These are phyloP conservation scores for Thymelicus sylvestris DNA, from an alignment of 2,888 invertebrate species.

Conservation along the genomic window DNA sequence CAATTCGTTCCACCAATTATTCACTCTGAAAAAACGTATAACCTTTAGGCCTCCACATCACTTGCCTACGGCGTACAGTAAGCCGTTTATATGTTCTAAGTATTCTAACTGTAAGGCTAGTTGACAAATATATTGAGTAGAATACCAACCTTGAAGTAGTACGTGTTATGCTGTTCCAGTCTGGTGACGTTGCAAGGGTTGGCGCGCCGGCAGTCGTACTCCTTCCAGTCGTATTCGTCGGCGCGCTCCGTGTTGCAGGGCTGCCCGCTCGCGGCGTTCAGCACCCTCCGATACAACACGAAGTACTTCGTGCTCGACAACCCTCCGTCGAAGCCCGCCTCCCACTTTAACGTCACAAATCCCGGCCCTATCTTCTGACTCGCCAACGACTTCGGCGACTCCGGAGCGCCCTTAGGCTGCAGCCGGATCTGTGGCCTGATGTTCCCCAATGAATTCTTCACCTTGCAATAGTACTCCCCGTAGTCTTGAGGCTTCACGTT, in stretches of 20 bases:
- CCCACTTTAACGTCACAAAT: constrained; percentile 93
- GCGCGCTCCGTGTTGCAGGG: constrained; percentile 63
- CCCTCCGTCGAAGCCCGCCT: constrained; percentile 96
- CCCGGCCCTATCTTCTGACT: constrained; percentile 91
- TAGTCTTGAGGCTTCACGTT: constrained; percentile 93
- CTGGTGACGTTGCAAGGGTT: constrained; percentile 95
- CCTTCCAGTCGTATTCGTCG: constrained; percentile 89
- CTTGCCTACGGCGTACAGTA: not conserved
- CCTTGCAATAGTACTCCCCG: constrained; percentile 95
- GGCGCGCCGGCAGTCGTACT: constrained; percentile 92
- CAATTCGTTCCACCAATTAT: too few species aligned
- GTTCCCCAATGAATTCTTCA: constrained; percentile 92
- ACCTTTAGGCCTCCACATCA: too few species aligned
- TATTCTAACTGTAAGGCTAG: not conserved
- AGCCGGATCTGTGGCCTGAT: constrained; percentile 90
- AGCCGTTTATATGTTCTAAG: not conserved
- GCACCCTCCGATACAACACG: constrained; percentile 91
- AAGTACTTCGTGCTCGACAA: constrained; percentile 94
- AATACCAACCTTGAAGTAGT: constrained; percentile 90
- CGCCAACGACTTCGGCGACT: constrained; percentile 89
- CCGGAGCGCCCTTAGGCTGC: constrained; percentile 95
- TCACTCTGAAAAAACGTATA: too few species aligned
- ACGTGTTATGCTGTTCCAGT: constrained; percentile 94
- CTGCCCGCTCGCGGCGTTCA: constrained; percentile 71
- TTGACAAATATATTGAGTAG: not conserved